Evolutionary conservation across 1,140 invertebrate genomes (phyloP).

Genomic region (Cecropterus lyciades): DNA sequence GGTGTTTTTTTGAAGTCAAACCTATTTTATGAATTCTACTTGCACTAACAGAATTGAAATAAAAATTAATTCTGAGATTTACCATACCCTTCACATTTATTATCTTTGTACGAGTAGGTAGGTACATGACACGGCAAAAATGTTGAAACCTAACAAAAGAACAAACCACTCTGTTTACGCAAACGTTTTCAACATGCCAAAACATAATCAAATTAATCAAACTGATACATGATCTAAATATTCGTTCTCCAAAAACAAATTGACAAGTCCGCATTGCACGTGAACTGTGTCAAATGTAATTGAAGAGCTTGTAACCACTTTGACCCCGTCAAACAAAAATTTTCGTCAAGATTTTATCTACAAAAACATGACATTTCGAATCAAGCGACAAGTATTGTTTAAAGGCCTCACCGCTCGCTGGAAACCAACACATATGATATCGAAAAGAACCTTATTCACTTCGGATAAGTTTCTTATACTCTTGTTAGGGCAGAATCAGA

Average conservation of each 20-base stretch:
- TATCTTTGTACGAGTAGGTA: neutral
- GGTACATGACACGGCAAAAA: neutral
- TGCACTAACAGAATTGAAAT: no score
- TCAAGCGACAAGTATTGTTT: conserved; percentile 78
- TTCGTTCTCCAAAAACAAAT: conserved; percentile 44
- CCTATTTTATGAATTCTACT: no score
- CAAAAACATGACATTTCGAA: conserved; percentile 74
- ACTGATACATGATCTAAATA: conserved; percentile 61
- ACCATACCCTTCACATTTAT: neutral
- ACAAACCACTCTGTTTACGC: conserved; percentile 28
- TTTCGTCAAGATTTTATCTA: conserved; percentile 78
- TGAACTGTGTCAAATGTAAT: conserved; percentile 75
- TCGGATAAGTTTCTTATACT: conserved; percentile 26
- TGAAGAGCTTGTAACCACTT: conserved; percentile 65
- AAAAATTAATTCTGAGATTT: no score
- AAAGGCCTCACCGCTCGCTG: conserved; percentile 62
- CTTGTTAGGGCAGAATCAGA: conserved; percentile 60
- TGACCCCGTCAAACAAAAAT: conserved; percentile 77
- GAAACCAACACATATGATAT: conserved; percentile 40
- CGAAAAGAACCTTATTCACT: conserved; percentile 38
- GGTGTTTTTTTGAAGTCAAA: no score
- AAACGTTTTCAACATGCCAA: conserved; percentile 37
- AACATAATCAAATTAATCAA: conserved; percentile 52
- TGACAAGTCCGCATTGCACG: conserved; percentile 42
- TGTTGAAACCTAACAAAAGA: conserved; percentile 3